A percentile compares a stretch with the other conserved stretches of the same genome.
Evolutionary conservation across 2,113 vertebrate species (phyloP).

Genomic region (Etheostoma cragini): DNA sequence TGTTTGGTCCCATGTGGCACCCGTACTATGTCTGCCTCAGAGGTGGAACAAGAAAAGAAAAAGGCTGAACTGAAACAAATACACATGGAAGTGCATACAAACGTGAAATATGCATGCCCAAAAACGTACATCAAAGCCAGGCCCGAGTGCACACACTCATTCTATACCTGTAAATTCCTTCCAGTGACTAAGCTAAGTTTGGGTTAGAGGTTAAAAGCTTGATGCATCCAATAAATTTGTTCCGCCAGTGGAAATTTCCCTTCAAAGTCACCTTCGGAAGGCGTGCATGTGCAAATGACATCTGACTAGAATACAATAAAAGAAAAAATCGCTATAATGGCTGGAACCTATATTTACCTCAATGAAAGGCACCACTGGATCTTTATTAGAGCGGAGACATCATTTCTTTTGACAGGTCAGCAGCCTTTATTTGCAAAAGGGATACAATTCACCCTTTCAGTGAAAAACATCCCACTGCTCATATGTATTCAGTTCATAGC

Average conservation of each 20-base stretch:
- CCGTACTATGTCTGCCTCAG: slow-evolving; percentile 17
- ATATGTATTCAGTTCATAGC: slow-evolving; percentile 11
- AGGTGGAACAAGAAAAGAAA: slow-evolving; percentile 7
- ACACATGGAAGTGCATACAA: not conserved
- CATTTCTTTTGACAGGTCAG: slow-evolving; percentile 60
- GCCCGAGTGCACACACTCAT: not conserved
- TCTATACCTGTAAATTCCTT: slow-evolving; percentile 23
- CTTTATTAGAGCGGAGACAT: slow-evolving; percentile 52
- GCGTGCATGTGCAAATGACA: slow-evolving; percentile 23
- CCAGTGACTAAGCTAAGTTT: slow-evolving; percentile 1
- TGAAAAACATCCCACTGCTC: not conserved
- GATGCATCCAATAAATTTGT: slow-evolving; percentile 52
- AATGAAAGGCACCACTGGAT: slow-evolving; percentile 14
- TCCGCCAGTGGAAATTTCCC: slow-evolving; percentile 31
- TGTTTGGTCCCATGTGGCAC: slow-evolving; percentile 54
- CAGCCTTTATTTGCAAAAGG: slow-evolving; percentile 44
- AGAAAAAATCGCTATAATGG: slow-evolving; percentile 40
- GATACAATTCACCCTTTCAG: slow-evolving; percentile 36
- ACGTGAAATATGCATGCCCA: not conserved
- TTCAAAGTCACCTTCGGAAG: slow-evolving; percentile 63
- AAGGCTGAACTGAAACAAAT: slow-evolving; percentile 19
- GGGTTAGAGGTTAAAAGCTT: slow-evolving; percentile 58
- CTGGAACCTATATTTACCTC: slow-evolving; percentile 46
- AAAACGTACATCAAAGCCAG: not conserved
- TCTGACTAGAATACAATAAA: slow-evolving; percentile 50